Evolutionary conservation across 2,113 vertebrate species (phyloP), one percentile per base, ranked within the genome.

Genomic region (Trogon surrucura): DNA sequence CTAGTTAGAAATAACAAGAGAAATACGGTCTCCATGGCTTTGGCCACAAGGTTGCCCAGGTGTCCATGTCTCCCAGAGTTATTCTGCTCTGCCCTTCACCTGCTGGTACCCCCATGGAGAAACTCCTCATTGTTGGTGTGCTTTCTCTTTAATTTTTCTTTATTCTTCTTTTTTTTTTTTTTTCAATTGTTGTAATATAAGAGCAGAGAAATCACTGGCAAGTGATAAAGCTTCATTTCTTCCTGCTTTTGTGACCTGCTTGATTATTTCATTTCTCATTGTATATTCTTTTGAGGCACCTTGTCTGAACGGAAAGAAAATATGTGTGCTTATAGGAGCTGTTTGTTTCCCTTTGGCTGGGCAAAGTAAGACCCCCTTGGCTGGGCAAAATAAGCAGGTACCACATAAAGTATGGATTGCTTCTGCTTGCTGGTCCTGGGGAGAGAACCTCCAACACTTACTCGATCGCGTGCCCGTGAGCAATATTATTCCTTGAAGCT

Each of bases 201-300:
- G 80, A 93, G 27, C 53, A 86, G 75, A 91, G 80, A 90, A 96
- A 83, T 44, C 90, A 86, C 85, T 93, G 83, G 80, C 96, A 95
- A 88, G 96, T 90, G 90, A 96, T 94, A 95, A 95, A 94, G 45
- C 80, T 96, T 91, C 93, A 90, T 96, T 96, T 96, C 90, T 97
- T 97, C 95, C 96, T 96, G 93, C 95, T 95, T 97, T 97, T 96
- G 92, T 96, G 77, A 56, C 80, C 65, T 1, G 0, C 65, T 96
- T 90, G 72, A 93, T 96, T 96, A 97, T 97, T 96, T 96, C 1
- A 0, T 79, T 90, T 86, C 83, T 85, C 88, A 96, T 96, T 96
- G 96, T 95, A 88, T 91, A 91, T 94, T 97, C 95, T 96, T 88
- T 25, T 45, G 72, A 90, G 92, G 77, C 14, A 1, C 86, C 85